phyloP scores from a whole-genome alignment of 2,113 vertebrate genomes.

The Nesoenas mayeri region DNA sequence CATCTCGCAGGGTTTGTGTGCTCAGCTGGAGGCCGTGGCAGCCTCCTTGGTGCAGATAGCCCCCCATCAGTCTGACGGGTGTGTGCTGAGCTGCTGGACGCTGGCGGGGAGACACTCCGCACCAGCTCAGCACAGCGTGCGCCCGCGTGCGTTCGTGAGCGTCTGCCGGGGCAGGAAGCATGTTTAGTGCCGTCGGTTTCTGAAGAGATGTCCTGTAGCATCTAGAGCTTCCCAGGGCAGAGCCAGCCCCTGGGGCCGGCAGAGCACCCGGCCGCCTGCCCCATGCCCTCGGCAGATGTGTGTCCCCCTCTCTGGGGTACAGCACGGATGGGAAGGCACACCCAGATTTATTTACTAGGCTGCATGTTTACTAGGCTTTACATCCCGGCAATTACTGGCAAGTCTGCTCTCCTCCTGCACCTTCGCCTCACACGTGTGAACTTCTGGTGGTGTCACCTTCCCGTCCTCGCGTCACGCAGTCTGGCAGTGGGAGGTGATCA shows the following conservation, averaged over 20 bases:
- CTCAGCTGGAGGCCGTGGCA: background rate
- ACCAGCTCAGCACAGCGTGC: background rate
- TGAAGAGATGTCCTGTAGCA: background rate
- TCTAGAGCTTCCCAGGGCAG: background rate
- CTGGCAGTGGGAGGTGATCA: conserved; percentile 53
- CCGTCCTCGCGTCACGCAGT: background rate
- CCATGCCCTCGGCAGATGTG: background rate
- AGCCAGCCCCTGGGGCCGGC: background rate
- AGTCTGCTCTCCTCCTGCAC: background rate
- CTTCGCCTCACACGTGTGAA: conserved; percentile 24
- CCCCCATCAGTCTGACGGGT: accelerated
- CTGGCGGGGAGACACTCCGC: background rate
- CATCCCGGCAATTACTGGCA: background rate
- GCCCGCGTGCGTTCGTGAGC: accelerated
- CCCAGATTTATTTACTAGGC: conserved; percentile 14
- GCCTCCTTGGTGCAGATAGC: background rate
- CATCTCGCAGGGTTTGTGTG: background rate
- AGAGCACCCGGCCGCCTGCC: accelerated
- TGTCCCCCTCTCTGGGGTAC: accelerated
- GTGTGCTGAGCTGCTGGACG: background rate
- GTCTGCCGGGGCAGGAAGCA: accelerated
- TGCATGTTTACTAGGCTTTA: background rate
- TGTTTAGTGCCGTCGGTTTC: accelerated
- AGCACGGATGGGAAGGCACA: background rate
- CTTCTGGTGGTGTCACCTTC: conserved; percentile 41